Evolutionary conservation across 2,888 invertebrate genomes (phyloP).

Genomic region (Argyresthia goedartella): DNA sequence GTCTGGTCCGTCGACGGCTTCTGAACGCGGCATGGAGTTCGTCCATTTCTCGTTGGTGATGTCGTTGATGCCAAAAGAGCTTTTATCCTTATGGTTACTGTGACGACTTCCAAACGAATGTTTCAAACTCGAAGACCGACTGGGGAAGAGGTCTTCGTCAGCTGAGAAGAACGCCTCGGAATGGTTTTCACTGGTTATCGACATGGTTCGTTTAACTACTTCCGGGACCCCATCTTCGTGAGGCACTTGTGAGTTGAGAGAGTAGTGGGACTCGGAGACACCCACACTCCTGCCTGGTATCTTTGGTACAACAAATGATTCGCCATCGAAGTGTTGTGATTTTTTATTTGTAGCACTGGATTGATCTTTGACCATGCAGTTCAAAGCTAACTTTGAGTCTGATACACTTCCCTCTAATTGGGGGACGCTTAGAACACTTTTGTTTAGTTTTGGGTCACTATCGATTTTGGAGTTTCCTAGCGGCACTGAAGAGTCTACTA

Average conservation of each 20-base stretch:
- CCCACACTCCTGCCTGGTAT: conserved; percentile 63
- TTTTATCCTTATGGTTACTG: conserved; percentile 59
- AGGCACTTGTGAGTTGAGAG: conserved; percentile 69
- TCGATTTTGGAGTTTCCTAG: conserved; percentile 74
- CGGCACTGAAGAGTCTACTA: conserved; percentile 77
- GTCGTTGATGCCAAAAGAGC: conserved; percentile 68
- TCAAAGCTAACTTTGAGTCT: conserved; percentile 87
- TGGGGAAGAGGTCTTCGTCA: conserved; percentile 86
- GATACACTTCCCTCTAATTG: conserved; percentile 85
- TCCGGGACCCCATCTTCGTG: conserved; percentile 72
- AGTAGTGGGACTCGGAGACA: conserved; percentile 77
- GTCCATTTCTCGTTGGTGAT: conserved; percentile 53
- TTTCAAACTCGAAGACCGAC: conserved; percentile 76
- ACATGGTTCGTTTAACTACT: conserved; percentile 85
- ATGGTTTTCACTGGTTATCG: conserved; percentile 90
- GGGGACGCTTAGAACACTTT: conserved; percentile 65
- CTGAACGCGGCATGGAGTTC: conserved; percentile 43
- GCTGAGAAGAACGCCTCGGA: conserved; percentile 95
- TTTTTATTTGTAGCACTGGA: conserved; percentile 38
- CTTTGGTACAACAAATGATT: conserved; percentile 47
- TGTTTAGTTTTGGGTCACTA: conserved; percentile 79
- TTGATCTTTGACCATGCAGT: conserved; percentile 74
- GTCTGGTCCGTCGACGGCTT: conserved; percentile 42
- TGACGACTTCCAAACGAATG: conserved; percentile 71
- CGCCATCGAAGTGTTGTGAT: conserved; percentile 26